A percentile compares a stretch with the other conserved stretches of the same genome.
These are phyloP conservation scores for Furnarius figulus DNA, from an alignment of 2,113 vertebrate species.

Conservation along the genomic window DNA sequence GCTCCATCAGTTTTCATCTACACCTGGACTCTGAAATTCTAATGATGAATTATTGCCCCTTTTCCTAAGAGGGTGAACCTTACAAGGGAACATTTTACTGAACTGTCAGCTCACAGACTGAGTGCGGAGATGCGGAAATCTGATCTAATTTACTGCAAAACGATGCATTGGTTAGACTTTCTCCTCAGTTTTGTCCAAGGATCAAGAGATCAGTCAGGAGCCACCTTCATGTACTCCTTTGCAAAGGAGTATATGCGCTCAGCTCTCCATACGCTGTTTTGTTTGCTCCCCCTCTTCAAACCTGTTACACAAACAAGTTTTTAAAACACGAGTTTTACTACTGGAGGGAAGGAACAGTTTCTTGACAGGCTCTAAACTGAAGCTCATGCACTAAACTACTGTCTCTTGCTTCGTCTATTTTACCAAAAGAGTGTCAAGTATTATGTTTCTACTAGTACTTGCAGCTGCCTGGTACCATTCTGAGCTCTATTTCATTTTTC, in stretches of 20 bases:
- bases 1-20: slow-evolving; percentile 97
- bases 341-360: background rate
- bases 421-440: background rate
- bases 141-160: slow-evolving; percentile 86
- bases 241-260: background rate
- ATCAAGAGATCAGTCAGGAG: slow-evolving; percentile 72
- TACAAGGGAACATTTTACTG: slow-evolving; percentile 85
- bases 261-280: background rate
- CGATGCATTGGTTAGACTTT: slow-evolving; percentile 80
- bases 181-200: slow-evolving; percentile 64
- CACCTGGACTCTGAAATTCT: slow-evolving; percentile 97
- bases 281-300: background rate
- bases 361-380: background rate
- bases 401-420: background rate
- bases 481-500: background rate
- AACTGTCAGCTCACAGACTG: slow-evolving; percentile 86
- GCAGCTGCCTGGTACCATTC: background rate
- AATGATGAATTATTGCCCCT: slow-evolving; percentile 97
- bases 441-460: background rate
- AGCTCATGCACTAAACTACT: background rate
- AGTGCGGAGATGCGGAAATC: slow-evolving; percentile 82
- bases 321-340: background rate
- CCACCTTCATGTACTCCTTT: background rate
- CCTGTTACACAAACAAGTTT: background rate
- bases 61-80: slow-evolving; percentile 84